phyloP scores from a whole-genome alignment of 1,140 invertebrate genomes.

The Argopecten irradians region DNA sequence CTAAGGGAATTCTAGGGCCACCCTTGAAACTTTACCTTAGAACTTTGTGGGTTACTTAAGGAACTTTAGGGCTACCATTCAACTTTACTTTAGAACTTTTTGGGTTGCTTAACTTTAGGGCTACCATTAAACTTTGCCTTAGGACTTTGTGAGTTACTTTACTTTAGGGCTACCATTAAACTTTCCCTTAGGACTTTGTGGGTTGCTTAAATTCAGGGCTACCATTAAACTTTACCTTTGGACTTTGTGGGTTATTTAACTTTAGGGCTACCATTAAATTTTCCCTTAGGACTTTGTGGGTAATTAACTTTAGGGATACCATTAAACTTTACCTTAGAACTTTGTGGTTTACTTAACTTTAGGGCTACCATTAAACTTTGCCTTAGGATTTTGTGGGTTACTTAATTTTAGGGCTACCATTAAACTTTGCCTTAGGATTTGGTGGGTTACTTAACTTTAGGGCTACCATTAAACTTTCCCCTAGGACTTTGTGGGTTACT shows the following conservation, averaged over 20 bases:
- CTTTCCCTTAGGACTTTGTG: neutral
- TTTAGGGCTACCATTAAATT: neutral
- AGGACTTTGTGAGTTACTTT: neutral
- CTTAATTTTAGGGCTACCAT: too few relatives aligned
- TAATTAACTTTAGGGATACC: too few relatives aligned
- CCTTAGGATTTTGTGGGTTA: neutral
- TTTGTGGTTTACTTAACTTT: neutral
- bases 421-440: too few relatives aligned
- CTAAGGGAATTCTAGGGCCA: too few relatives aligned
- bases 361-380: too few relatives aligned
- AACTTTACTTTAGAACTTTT: neutral
- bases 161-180: too few relatives aligned
- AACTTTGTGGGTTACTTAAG: neutral
- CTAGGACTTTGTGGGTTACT: neutral
- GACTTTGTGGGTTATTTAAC: neutral
- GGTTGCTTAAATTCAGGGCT: neutral
- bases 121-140: neutral
- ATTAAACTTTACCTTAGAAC: neutral
- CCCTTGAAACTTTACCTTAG: too few relatives aligned
- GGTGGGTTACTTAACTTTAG: too few relatives aligned
- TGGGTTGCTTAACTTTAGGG: neutral
- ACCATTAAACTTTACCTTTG: too few relatives aligned
- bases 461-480: too few relatives aligned
- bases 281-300: too few relatives aligned
- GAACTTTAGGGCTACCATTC: neutral